Base-by-base conservation (phyloP, 2,797 vertebrate genomes). In the Tangara arthus region DNA sequence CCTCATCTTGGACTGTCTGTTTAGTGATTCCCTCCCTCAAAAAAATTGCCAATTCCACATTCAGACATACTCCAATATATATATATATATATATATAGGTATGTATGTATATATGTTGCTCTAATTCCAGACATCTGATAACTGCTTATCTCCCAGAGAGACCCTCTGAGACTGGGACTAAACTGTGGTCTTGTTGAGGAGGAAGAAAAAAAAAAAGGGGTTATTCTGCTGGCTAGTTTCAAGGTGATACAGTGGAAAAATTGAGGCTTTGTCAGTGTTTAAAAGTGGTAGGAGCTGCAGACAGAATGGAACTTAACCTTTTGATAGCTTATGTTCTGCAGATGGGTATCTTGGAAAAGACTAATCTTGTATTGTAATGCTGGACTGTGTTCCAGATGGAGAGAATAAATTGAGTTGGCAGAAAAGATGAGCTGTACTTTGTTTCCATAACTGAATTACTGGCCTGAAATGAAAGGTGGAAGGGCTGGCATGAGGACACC, bases 371-470 rank as follows among this genome's bases (percentile, higher is more conserved):
- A 73, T 63, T 95, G 68, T 87, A 77, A 50, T 87, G 53, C 87
- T 93, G 96, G 91, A 92, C 69, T 77, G 0, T 77, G 78, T 56
- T 93, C 64, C 89, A 96, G 91, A 87, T 70, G 71, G 93, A 94
- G 71, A 64, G 71, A 85, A 80, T 77, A 95, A 95, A 96, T 80
- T 59, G 89, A 96, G 23, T 52, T 95, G 94, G 93, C 89, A 93
- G 71, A 70, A 82, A 53, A 70, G 7, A 68, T 1, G 60, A 85
- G 71, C 53, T 92, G 49, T 47, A 60, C 71, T 90, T 91, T 91
- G 59, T 83, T 86, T 83, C 81, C 72, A 1, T 56, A 56, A 80
- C 18, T 77, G 84, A 72, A 34, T 90, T 81, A 42, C 49, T 57
- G 68, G 87, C 69, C 82, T 66, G 69, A 73, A 89, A 87, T 73